Percentiles rank a stretch among this genome's conserved stretches.
Evolutionary conservation across 2,113 vertebrate genomes (phyloP).

Genomic region (Clarias batrachus): DNA sequence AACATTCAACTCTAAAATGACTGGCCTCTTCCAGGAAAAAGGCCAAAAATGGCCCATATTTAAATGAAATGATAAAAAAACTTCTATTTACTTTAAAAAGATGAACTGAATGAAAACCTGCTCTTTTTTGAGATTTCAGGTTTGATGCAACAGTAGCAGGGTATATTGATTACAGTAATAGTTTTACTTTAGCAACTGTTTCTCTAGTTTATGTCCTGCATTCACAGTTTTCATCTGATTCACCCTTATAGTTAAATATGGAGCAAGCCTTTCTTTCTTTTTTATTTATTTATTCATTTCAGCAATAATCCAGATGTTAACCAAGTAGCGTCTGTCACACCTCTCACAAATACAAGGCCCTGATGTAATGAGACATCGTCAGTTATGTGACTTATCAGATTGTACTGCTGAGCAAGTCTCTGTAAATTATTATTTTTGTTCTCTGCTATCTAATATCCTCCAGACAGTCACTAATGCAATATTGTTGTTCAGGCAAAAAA

Average conservation of each 20-base stretch:
- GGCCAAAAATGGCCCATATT: background rate
- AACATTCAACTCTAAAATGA: too few relatives aligned
- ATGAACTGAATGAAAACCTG: background rate
- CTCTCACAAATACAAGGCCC: too few relatives aligned
- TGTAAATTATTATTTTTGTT: too few relatives aligned
- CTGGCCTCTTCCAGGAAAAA: background rate
- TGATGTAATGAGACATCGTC: too few relatives aligned
- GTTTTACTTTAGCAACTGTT: background rate
- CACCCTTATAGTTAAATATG: background rate
- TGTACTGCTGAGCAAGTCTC: too few relatives aligned
- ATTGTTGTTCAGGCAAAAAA: too few relatives aligned
- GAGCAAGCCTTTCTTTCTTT: background rate
- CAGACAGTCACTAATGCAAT: too few relatives aligned
- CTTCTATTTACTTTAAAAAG: background rate
- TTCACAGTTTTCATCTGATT: background rate
- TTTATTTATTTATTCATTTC: background rate
- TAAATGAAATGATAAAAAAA: background rate
- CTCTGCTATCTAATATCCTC: too few relatives aligned
- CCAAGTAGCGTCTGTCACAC: too few relatives aligned
- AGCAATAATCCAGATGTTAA: background rate
- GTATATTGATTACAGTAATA: background rate
- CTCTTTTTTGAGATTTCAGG: background rate
- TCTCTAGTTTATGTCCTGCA: background rate
- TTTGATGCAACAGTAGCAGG: background rate
- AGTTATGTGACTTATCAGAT: too few relatives aligned